Conservation (phyloP, 2,113 vertebrate species). For the Callospermophilus lateralis region DNA sequence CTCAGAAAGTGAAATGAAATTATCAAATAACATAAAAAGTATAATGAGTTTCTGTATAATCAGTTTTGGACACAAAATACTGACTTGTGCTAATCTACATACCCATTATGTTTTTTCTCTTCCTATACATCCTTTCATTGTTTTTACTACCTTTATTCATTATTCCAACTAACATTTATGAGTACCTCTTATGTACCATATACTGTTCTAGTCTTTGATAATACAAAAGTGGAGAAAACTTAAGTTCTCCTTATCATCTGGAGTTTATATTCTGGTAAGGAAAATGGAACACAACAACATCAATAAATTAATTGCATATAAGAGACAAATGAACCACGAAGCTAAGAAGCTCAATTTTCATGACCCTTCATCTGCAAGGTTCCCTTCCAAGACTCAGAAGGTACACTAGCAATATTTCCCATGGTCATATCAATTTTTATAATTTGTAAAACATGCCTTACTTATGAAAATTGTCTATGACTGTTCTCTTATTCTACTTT, state of each 20-base stretch:
- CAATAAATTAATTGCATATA: not conserved
- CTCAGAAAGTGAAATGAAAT: not conserved
- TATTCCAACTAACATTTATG: not conserved
- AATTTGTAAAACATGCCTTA: not conserved
- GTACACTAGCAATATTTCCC: not conserved
- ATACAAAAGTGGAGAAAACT: not conserved
- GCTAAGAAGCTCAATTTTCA: not conserved
- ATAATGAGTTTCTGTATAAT: not conserved
- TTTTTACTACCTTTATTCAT: not conserved
- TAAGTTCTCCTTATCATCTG: not conserved
- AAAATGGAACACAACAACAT: not conserved
- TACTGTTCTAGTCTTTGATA: not conserved
- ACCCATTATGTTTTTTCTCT: not conserved
- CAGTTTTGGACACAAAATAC: not conserved
- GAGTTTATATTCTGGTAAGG: not conserved
- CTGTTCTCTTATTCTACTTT: not conserved
- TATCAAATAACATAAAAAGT: not conserved
- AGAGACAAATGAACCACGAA: not conserved
- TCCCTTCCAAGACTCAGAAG: not conserved
- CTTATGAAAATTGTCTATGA: not conserved
- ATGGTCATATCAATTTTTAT: not conserved
- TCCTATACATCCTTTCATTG: not conserved
- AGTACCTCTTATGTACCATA: not conserved
- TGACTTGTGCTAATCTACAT: not conserved
- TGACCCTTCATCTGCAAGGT: not conserved